Base-by-base conservation (phyloP, 2,888 invertebrate genomes). In the Automeris io region DNA sequence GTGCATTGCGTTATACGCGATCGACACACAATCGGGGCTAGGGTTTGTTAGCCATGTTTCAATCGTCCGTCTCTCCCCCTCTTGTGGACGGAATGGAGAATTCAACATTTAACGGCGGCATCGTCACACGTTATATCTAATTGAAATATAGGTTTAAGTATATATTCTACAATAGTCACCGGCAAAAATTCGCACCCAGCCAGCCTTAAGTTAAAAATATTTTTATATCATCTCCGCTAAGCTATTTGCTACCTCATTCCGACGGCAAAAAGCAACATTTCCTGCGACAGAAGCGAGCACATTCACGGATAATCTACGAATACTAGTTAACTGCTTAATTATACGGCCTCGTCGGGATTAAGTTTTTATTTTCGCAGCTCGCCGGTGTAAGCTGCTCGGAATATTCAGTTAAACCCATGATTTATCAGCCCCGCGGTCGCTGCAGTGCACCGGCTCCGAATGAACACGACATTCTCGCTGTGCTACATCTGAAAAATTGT, bases 261-360 rank as follows among this genome's bases (percentile, higher is more conserved):
- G 5, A 18, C 6, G 18, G 6, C 1, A 37, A 32, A 37, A 2
- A 5, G 9, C 13, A 29, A 8, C 18, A 8, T 23, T 7, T 9
- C 5, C 8, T n/a, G 18, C 32, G 11, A 5, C 37, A 5, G 5
- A 5, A 9, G 18, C 23, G n/a, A 5, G 6, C 21, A 31, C 32
- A 31, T 36, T 39, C 26, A 22, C 22, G 16, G 50, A 50, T 70
- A 72, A 70, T 70, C 72, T 70, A 55, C 59, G 62, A 57, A 54
- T 60, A 49, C 67, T 56, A 66, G 69, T 64, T 70, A 72, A 75
- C 70, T 68, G 75, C 69, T 74, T 75, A 65, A 76, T 78, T 76
- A 77, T 77, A 70, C 77, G 62, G 51, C 62, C 59, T 59, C 61
- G 54, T 58, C 54, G 56, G 69, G 70, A 70, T 70, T 69, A 68